phyloP scores from a whole-genome alignment of 2,888 invertebrate genomes.

The Galeopsomyia nigrocyanea region DNA sequence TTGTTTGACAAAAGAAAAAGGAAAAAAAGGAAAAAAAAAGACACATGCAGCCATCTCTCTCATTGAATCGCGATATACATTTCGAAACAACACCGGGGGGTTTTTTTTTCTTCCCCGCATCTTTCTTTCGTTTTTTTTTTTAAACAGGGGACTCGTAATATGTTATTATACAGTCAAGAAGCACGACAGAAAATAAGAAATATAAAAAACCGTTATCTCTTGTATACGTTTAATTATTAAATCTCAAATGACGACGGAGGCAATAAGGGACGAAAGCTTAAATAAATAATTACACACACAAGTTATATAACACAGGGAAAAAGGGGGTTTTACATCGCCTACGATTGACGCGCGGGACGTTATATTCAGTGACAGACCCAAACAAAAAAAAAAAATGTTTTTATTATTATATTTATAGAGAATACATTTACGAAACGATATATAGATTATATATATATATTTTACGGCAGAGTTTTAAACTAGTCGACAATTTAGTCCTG shows the following conservation, averaged over 20 bases:
- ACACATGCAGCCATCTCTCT: too few species aligned
- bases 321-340: conserved; percentile 17
- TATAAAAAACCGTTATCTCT: too few species aligned
- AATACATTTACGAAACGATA: conserved; percentile 25
- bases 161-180: too few species aligned
- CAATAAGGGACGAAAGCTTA: conserved; percentile 8
- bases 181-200: too few species aligned
- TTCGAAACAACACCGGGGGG: too few species aligned
- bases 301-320: background rate
- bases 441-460: conserved; percentile 25
- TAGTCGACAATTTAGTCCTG: conserved; percentile 51
- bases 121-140: too few species aligned
- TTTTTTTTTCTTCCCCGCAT: too few species aligned
- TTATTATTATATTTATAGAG: conserved; percentile 41
- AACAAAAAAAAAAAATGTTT: conserved; percentile 38
- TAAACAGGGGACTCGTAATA: too few species aligned
- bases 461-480: conserved; percentile 24
- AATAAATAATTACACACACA: background rate
- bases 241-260: conserved; percentile 28
- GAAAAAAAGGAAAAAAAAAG: conserved; percentile 20
- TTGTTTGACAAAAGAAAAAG: conserved; percentile 10
- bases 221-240: too few species aligned
- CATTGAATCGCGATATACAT: too few species aligned
- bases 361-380: conserved; percentile 18
- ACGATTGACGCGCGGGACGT: conserved; percentile 34